phyloP scores from a whole-genome alignment of 2,888 invertebrate genomes.

The Conomelus anceps region DNA sequence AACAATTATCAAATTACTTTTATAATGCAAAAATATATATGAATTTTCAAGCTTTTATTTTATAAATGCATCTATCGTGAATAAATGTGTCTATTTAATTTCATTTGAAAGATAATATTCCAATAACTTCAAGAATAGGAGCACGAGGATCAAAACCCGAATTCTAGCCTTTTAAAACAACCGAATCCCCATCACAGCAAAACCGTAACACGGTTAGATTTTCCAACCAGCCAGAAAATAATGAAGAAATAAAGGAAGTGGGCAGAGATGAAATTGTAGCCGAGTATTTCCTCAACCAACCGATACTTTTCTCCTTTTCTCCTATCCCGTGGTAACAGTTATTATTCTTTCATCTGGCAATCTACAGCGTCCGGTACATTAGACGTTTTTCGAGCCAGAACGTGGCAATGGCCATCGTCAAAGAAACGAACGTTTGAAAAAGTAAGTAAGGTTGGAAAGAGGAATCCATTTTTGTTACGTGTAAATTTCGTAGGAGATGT shows the following conservation, averaged over 20 bases:
- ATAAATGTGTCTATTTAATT: too few species aligned
- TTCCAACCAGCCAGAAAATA: background rate
- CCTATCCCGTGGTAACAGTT: background rate
- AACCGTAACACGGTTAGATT: background rate
- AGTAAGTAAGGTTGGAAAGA: background rate
- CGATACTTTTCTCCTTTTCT: background rate
- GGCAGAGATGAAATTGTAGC: background rate
- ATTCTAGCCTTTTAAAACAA: background rate
- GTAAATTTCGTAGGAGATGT: too few species aligned
- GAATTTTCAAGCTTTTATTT: too few species aligned
- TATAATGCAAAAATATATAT: too few species aligned
- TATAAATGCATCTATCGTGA: too few species aligned
- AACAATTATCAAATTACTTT: too few species aligned
- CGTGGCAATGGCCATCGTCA: background rate
- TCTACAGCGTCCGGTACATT: background rate
- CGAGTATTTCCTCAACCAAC: background rate
- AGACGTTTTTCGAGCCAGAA: background rate
- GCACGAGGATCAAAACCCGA: background rate
- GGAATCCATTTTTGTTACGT: too few species aligned
- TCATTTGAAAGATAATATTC: too few species aligned
- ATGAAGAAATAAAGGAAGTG: background rate
- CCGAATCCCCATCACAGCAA: background rate
- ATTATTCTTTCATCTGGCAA: background rate
- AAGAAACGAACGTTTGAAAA: background rate
- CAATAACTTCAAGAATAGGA: background rate